Evolutionary conservation across 2,797 vertebrate genomes (phyloP).

Genomic region (Denticeps clupeoides): DNA sequence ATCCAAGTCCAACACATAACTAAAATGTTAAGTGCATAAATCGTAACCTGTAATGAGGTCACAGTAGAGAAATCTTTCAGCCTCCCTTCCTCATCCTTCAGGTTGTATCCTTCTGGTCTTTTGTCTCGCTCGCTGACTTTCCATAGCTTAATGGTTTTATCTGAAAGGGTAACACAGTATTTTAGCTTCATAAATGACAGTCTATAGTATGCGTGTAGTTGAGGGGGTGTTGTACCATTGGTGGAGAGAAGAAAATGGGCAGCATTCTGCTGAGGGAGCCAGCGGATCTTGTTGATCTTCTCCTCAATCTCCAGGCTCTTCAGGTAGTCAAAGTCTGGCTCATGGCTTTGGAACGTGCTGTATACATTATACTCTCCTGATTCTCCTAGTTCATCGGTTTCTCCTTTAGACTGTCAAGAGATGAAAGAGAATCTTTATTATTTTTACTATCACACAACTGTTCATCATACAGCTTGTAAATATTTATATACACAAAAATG

Average conservation of each 20-base stretch:
- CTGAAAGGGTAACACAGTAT: slow-evolving; percentile 51
- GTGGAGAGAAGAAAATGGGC: slow-evolving; percentile 93
- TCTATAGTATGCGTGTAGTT: too few species aligned
- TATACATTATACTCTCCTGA: slow-evolving; percentile 98
- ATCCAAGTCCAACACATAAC: too few species aligned
- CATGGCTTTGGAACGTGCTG: slow-evolving; percentile 98
- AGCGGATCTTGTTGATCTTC: slow-evolving; percentile 97
- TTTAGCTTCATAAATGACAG: too few species aligned
- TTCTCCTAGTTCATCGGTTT: slow-evolving; percentile 70
- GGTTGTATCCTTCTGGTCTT: slow-evolving; percentile 93
- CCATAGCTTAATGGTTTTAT: slow-evolving; percentile 98
- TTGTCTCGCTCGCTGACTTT: slow-evolving; percentile 97
- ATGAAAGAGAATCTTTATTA: too few species aligned
- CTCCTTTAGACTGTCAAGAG: slow-evolving; percentile 69
- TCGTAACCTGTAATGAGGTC: slow-evolving; percentile 75
- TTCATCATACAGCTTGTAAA: too few species aligned
- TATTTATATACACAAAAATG: too few species aligned
- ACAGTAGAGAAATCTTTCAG: slow-evolving; percentile 90
- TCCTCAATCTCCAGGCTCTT: slow-evolving; percentile 98
- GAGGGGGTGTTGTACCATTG: slow-evolving; percentile 60
- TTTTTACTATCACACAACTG: too few species aligned
- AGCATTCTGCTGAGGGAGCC: slow-evolving; percentile 93
- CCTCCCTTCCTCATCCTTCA: slow-evolving; percentile 95
- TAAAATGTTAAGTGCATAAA: too few species aligned
- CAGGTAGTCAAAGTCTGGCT: slow-evolving; percentile 97